Percentiles rank a stretch among this genome's conserved stretches.
Evolutionary conservation across 2,888 invertebrate genomes (phyloP).

Genomic region (Scaeva pyrastri): DNA sequence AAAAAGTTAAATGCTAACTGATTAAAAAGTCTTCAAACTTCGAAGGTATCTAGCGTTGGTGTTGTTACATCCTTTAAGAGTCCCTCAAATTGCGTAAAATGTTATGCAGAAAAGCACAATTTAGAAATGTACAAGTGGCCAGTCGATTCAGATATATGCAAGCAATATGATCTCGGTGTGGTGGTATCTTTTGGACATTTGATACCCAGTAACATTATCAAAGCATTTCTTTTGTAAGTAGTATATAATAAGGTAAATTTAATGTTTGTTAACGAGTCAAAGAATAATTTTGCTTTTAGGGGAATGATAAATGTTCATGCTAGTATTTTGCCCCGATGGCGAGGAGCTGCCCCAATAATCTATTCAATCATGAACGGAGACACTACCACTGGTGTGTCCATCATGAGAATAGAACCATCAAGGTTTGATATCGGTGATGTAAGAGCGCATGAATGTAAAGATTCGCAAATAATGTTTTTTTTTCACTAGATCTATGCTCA

Average conservation of each 20-base stretch:
- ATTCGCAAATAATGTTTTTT: conserved; percentile 29
- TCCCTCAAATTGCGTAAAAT: conserved; percentile 87
- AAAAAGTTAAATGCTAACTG: conserved; percentile 19
- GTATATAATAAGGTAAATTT: no score
- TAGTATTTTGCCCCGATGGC: conserved; percentile 95
- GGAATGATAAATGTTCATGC: conserved; percentile 98
- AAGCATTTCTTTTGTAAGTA: conserved; percentile 91
- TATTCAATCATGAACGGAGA: conserved; percentile 94
- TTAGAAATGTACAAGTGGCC: conserved; percentile 90
- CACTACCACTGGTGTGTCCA: conserved; percentile 90
- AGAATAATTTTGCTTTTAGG: conserved; percentile 82
- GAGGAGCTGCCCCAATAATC: conserved; percentile 96
- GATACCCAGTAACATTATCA: conserved; percentile 90
- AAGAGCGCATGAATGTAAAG: conserved; percentile 70
- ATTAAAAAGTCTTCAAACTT: conserved; percentile 57
- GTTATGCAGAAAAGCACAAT: conserved; percentile 87
- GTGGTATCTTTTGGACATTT: conserved; percentile 97
- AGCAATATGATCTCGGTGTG: conserved; percentile 91
- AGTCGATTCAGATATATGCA: conserved; percentile 82
- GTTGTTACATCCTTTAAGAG: conserved; percentile 89
- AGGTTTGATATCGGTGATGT: conserved; percentile 91
- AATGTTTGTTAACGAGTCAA: not conserved
- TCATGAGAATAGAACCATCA: conserved; percentile 93
- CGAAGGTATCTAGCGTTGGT: conserved; percentile 84
- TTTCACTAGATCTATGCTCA: conserved; percentile 84